Conservation (phyloP, 2,113 vertebrate genomes). For the Suncus etruscus region DNA sequence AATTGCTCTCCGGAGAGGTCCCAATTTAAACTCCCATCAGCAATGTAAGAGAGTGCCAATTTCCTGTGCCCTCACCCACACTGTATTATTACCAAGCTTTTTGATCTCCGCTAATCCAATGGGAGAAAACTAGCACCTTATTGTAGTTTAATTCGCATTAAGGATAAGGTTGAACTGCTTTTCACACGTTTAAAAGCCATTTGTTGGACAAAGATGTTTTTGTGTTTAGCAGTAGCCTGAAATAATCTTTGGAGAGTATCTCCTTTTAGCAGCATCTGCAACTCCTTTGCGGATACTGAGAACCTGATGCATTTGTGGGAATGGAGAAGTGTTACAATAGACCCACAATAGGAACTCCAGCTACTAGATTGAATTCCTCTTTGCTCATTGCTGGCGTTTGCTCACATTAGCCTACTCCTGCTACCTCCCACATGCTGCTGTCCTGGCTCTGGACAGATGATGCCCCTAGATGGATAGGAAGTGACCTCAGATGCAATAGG, state of each 20-base stretch:
- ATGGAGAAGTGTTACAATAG: neutral
- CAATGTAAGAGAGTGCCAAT: slow-evolving; percentile 50
- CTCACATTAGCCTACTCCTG: neutral
- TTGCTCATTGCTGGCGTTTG: neutral
- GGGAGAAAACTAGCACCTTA: slow-evolving; percentile 69
- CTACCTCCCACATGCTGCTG: neutral
- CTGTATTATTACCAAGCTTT: slow-evolving; percentile 55
- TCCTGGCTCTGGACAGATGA: neutral
- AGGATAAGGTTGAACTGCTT: slow-evolving; percentile 68
- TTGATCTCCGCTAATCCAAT: slow-evolving; percentile 69
- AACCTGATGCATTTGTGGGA: neutral
- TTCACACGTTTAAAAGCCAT: slow-evolving; percentile 72
- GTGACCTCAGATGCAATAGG: slow-evolving; percentile 40
- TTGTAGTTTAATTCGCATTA: slow-evolving; percentile 75
- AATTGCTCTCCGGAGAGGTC: slow-evolving; percentile 56
- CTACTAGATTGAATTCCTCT: neutral
- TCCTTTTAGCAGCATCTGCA: neutral
- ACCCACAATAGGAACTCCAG: neutral
- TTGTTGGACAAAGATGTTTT: slow-evolving; percentile 71
- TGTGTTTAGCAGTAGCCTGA: slow-evolving; percentile 45
- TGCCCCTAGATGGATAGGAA: slow-evolving; percentile 44
- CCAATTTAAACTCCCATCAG: slow-evolving; percentile 56
- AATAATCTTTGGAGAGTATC: no score
- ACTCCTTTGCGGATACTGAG: neutral
- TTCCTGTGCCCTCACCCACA: slow-evolving; percentile 58